Percentiles rank a stretch among this genome's conserved stretches.
Evolutionary conservation across 2,888 invertebrate species (phyloP).

Genomic region (Ophonus ardosiacus): DNA sequence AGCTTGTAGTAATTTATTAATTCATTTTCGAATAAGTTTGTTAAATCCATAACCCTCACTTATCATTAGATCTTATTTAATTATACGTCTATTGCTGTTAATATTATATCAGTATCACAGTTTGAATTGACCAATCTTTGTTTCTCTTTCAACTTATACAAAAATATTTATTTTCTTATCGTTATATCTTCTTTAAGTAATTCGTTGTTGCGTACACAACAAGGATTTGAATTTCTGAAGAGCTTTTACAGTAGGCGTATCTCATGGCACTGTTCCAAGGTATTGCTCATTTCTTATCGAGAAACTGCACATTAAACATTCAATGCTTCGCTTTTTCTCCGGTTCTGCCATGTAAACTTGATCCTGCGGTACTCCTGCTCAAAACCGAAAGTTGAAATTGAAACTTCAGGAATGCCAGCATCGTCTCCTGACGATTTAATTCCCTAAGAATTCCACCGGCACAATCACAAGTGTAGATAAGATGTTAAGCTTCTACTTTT

Average conservation of each 20-base stretch:
- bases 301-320: conserved; percentile 39
- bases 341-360: conserved; percentile 18
- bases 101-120: no score
- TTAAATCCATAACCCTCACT: no score
- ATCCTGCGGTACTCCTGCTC: conserved; percentile 21
- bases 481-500: conserved; percentile 11
- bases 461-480: neutral
- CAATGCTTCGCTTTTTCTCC: conserved; percentile 22
- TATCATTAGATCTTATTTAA: no score
- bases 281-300: conserved; percentile 47
- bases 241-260: conserved; percentile 34
- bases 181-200: conserved; percentile 45
- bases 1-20: no score
- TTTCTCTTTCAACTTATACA: no score
- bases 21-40: no score
- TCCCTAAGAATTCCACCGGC: neutral
- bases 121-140: no score
- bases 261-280: conserved; percentile 48
- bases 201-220: conserved; percentile 25
- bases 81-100: no score
- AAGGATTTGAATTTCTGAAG: conserved; percentile 35
- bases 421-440: neutral
- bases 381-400: conserved; percentile 22
- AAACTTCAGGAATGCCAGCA: conserved; percentile 6
- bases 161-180: neutral